phyloP scores from a whole-genome alignment of 1,140 invertebrate genomes.

The Drosophila willistoni region DNA sequence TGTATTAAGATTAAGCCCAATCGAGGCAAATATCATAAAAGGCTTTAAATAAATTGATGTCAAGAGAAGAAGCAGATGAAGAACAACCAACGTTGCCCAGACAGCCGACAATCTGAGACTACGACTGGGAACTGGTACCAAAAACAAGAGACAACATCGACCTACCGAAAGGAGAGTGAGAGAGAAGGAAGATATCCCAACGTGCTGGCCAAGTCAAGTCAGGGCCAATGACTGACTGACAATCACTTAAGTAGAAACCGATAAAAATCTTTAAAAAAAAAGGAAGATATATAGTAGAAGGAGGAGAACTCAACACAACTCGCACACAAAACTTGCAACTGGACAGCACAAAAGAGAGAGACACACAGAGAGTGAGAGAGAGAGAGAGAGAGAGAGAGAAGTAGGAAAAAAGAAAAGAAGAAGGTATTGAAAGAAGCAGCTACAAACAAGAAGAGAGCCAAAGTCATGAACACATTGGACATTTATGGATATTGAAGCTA shows the following conservation, averaged over 20 bases:
- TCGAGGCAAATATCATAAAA: slow-evolving; percentile 53
- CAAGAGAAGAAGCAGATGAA: slow-evolving; percentile 34
- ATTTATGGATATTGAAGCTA: slow-evolving; percentile 81
- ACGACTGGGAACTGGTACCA: slow-evolving; percentile 37
- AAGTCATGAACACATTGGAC: slow-evolving; percentile 77
- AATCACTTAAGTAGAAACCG: slow-evolving; percentile 82
- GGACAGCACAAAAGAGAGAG: slow-evolving; percentile 21
- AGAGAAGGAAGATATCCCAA: not conserved
- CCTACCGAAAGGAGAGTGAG: slow-evolving; percentile 21
- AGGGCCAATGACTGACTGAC: slow-evolving; percentile 75
- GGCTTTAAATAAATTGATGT: slow-evolving; percentile 62
- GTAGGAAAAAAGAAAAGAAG: slow-evolving; percentile 37
- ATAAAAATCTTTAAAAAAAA: slow-evolving; percentile 74
- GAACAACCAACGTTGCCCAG: slow-evolving; percentile 22
- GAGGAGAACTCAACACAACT: slow-evolving; percentile 24
- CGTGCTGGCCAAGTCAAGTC: not conserved
- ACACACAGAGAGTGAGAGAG: not conserved
- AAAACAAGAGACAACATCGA: slow-evolving; percentile 1
- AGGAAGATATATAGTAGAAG: slow-evolving; percentile 5
- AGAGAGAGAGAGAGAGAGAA: not conserved
- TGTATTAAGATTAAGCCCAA: slow-evolving; percentile 16
- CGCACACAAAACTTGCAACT: slow-evolving; percentile 15
- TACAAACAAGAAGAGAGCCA: slow-evolving; percentile 45
- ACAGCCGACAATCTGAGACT: slow-evolving; percentile 34
- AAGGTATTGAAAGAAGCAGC: slow-evolving; percentile 46